phyloP scores from a whole-genome alignment of 2,888 invertebrate species.

The Lycophotia porphyrea region DNA sequence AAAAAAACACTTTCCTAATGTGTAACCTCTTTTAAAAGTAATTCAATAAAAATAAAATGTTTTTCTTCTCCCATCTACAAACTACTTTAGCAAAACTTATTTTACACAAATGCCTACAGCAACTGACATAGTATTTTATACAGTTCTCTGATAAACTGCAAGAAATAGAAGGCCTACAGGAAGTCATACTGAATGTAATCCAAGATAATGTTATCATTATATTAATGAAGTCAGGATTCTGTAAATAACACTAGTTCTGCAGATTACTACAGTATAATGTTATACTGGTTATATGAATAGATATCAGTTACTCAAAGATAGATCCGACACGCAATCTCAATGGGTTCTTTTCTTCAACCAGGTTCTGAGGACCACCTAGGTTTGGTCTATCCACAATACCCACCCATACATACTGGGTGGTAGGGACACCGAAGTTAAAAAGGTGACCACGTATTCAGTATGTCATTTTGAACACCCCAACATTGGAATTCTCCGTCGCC shows the following conservation, averaged over 20 bases:
- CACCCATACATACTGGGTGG: neutral
- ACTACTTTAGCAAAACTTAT: too few relatives aligned
- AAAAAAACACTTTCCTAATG: too few relatives aligned
- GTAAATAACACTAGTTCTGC: slow-evolving; percentile 26
- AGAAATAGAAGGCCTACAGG: slow-evolving; percentile 12
- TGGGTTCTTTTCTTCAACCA: neutral
- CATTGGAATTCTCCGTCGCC: too few relatives aligned
- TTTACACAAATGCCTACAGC: neutral
- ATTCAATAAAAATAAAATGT: neutral
- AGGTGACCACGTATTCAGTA: too few relatives aligned
- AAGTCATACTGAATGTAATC: neutral
- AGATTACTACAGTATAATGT: slow-evolving; percentile 13
- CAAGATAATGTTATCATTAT: slow-evolving; percentile 29
- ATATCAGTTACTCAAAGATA: slow-evolving; percentile 30
- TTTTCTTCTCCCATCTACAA: too few relatives aligned
- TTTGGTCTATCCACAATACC: neutral
- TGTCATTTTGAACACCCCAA: too few relatives aligned
- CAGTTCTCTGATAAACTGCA: neutral
- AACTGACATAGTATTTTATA: neutral
- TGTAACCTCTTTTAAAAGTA: too few relatives aligned
- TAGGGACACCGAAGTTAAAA: too few relatives aligned
- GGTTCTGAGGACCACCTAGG: slow-evolving; percentile 14
- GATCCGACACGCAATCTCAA: slow-evolving; percentile 1
- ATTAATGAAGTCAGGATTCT: slow-evolving; percentile 21
- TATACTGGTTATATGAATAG: slow-evolving; percentile 9